Conservation (phyloP, 2,797 vertebrate species). For the Acrossocheilus wenchowensis region DNA sequence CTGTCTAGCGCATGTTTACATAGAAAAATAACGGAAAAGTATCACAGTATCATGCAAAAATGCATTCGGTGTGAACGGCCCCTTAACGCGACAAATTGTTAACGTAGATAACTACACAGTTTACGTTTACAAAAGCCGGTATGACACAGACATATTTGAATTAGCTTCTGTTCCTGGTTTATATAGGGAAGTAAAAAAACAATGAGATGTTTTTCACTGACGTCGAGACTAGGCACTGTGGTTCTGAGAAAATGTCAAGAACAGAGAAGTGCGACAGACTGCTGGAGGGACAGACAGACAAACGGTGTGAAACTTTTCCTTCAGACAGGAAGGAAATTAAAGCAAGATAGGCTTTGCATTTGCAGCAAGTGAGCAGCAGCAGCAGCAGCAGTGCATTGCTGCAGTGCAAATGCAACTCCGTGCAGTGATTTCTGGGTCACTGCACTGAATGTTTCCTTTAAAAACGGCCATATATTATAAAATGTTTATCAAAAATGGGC, state of each 20-base stretch:
- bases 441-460: not conserved
- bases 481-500: not conserved
- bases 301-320: not conserved
- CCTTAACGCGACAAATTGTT: not conserved
- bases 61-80: not conserved
- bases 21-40: not conserved
- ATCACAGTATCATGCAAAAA: not conserved
- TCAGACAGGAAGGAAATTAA: not conserved
- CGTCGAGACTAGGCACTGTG: conserved; percentile 42
- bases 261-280: not conserved
- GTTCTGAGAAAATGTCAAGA: not conserved
- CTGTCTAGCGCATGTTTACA: not conserved
- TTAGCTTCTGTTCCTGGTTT: conserved; percentile 1
- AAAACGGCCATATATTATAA: not conserved
- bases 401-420: not conserved
- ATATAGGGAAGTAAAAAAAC: not conserved
- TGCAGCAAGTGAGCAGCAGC: not conserved
- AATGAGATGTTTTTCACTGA: not conserved
- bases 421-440: not conserved
- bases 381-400: not conserved
- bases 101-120: not conserved
- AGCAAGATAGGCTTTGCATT: not conserved
- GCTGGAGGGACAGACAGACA: not conserved
- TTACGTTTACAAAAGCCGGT: not conserved
- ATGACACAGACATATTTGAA: not conserved